Evolutionary conservation across 2,797 vertebrate genomes (phyloP).

Genomic region (Peromyscus nudipes): DNA sequence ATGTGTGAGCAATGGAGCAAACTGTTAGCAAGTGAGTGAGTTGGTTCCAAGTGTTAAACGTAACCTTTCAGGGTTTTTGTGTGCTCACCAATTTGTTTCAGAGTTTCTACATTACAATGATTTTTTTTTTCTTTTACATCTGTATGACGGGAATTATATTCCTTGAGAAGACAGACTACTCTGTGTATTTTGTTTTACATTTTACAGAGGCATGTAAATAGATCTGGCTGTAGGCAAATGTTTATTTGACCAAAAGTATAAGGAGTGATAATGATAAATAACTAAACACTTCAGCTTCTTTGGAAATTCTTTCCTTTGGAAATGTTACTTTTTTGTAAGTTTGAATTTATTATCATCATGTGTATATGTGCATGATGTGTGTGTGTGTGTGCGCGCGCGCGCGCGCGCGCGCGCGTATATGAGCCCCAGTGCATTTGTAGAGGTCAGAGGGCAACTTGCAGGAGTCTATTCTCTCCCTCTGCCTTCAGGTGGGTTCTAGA

Average conservation of each 20-base stretch:
- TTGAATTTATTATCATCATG: neutral
- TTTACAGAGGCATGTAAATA: neutral
- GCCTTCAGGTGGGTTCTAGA: neutral
- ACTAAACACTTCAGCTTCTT: neutral
- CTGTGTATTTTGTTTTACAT: neutral
- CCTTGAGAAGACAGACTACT: neutral
- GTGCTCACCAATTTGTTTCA: neutral
- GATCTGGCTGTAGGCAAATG: neutral
- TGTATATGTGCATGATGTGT: neutral
- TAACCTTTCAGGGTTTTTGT: neutral
- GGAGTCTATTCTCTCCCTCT: neutral
- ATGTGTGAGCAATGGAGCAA: neutral
- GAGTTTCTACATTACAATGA: neutral
- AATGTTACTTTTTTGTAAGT: no score
- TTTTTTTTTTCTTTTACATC: neutral
- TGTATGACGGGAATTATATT: neutral
- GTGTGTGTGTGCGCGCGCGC: no score
- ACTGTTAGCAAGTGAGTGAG: neutral
- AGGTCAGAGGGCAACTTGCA: neutral
- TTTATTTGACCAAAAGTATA: constrained; percentile 19
- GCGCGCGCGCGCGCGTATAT: no score
- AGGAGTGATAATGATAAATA: constrained; percentile 16
- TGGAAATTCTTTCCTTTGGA: neutral
- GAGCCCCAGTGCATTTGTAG: neutral
- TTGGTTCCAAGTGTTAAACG: neutral